Conservation (phyloP, 2,797 vertebrate genomes). For the Caiman crocodilus region DNA sequence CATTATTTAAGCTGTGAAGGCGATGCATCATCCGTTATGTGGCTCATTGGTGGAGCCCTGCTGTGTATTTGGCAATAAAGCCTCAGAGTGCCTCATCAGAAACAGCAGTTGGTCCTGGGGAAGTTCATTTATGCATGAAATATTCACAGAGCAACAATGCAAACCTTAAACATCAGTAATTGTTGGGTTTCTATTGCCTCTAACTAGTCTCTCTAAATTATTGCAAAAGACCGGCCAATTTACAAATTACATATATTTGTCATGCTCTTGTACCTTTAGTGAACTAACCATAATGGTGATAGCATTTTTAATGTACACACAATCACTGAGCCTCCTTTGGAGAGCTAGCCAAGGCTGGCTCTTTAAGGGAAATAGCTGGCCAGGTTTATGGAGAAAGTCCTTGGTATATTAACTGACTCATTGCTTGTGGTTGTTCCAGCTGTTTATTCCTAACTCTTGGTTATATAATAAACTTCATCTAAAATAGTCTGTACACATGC, state of each 20-base stretch:
- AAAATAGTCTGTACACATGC: neutral
- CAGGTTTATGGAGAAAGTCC: constrained; percentile 41
- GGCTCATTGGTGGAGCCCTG: constrained; percentile 86
- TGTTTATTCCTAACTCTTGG: neutral
- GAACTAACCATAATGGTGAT: constrained; percentile 81
- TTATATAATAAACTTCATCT: neutral
- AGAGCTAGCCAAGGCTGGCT: constrained; percentile 64
- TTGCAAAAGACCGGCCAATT: constrained; percentile 86
- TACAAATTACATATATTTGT: constrained; percentile 88
- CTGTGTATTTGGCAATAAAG: constrained; percentile 89
- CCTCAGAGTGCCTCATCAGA: constrained; percentile 89
- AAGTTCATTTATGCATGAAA: constrained; percentile 91
- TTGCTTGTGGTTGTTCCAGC: neutral
- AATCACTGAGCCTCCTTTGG: constrained; percentile 61
- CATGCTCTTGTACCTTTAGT: constrained; percentile 86
- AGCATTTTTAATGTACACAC: constrained; percentile 75
- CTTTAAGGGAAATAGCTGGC: constrained; percentile 28
- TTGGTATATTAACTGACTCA: constrained; percentile 31
- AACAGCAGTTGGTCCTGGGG: constrained; percentile 87
- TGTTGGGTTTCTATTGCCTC: constrained; percentile 86
- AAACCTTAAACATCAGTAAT: constrained; percentile 89
- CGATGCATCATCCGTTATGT: constrained; percentile 87
- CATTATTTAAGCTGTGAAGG: constrained; percentile 85
- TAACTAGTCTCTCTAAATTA: constrained; percentile 88
- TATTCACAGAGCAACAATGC: constrained; percentile 88